Percentiles rank a stretch among this genome's conserved stretches.
Conservation (phyloP, 2,113 vertebrate genomes). For the Rhizomys pruinosus region DNA sequence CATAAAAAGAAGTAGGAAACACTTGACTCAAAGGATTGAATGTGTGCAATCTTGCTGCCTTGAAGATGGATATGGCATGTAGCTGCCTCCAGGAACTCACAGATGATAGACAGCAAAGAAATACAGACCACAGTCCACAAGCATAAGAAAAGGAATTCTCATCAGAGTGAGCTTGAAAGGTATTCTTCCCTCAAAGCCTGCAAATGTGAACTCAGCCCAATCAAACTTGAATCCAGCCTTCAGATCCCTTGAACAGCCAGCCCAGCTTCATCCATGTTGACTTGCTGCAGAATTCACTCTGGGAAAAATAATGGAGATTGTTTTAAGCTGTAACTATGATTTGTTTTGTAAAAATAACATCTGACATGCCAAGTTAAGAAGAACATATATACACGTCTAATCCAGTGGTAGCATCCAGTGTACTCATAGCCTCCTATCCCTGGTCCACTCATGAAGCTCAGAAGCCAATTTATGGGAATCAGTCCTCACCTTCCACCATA, state of each 20-base stretch:
- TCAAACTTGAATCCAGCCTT: background rate
- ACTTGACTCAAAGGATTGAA: background rate
- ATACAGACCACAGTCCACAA: background rate
- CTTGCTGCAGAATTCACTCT: background rate
- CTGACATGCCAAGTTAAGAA: background rate
- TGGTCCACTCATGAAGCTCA: too few species aligned
- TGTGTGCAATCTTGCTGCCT: background rate
- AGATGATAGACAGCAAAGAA: background rate
- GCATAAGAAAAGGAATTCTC: background rate
- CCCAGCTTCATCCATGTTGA: background rate
- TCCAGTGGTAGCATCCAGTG: background rate
- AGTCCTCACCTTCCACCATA: too few species aligned
- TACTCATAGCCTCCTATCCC: too few species aligned
- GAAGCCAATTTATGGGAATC: too few species aligned
- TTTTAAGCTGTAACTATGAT: background rate
- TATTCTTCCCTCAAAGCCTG: background rate
- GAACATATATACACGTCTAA: background rate
- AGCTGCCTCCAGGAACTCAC: background rate
- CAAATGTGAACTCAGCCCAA: background rate
- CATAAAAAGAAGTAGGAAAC: background rate
- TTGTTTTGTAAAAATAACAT: background rate
- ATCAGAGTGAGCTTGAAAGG: background rate
- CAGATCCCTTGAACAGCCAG: background rate
- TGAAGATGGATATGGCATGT: background rate
- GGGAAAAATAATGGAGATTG: background rate